phyloP scores from a whole-genome alignment of 2,113 vertebrate genomes.

The Rhegmatorhina hoffmannsi region DNA sequence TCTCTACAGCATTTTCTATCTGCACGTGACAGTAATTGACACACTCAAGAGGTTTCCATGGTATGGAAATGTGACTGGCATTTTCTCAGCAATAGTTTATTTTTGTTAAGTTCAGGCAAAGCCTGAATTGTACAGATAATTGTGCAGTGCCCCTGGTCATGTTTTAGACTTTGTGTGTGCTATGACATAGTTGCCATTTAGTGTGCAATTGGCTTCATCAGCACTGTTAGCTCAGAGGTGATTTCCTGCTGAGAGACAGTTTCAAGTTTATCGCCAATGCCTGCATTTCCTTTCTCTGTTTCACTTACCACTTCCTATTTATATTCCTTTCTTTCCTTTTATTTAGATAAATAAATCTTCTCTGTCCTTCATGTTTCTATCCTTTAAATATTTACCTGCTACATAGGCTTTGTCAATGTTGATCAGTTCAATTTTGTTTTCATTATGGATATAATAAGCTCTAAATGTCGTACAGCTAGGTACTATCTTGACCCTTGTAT shows the following conservation, averaged over 20 bases:
- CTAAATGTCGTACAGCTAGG: background rate
- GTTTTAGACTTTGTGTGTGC: background rate
- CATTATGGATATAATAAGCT: background rate
- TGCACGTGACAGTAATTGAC: background rate
- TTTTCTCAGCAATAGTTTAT: background rate
- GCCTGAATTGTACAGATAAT: background rate
- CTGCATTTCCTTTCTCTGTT: background rate
- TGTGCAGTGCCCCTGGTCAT: background rate
- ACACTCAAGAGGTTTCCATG: background rate
- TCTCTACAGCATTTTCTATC: background rate
- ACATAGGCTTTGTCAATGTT: background rate
- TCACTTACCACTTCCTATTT: background rate
- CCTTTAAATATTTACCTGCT: slow-evolving; percentile 27
- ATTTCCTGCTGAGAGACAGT: background rate
- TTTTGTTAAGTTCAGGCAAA: background rate
- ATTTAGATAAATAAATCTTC: slow-evolving; percentile 15
- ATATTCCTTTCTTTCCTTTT: background rate
- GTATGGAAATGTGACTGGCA: background rate
- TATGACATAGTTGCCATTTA: background rate
- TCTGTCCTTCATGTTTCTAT: background rate
- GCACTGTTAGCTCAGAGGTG: background rate
- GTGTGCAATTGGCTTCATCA: background rate
- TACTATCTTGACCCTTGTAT: background rate
- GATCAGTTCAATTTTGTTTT: background rate
- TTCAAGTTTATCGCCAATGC: background rate